Conservation (phyloP, 2,888 invertebrate genomes). For the Lypha dubia region DNA sequence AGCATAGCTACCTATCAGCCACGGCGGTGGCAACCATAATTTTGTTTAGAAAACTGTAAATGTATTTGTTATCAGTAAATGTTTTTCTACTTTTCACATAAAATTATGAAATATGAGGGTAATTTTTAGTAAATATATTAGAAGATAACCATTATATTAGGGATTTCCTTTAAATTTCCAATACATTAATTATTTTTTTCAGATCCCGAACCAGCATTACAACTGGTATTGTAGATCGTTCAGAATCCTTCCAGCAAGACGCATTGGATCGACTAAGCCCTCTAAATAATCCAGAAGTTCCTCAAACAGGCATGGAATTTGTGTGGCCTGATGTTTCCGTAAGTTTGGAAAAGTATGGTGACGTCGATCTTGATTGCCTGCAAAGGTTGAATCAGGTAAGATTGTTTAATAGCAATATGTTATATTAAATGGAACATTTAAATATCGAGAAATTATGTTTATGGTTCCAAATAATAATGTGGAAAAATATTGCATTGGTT, state of each 20-base stretch:
- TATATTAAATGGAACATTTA: neutral
- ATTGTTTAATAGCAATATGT: neutral
- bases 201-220: conserved; percentile 86
- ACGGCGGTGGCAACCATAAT: too few relatives aligned
- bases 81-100: too few relatives aligned
- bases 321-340: conserved; percentile 81
- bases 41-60: too few relatives aligned
- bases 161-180: too few relatives aligned
- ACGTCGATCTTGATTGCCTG: conserved; percentile 81
- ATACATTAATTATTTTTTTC: neutral
- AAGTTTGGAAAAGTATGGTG: conserved; percentile 83
- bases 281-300: conserved; percentile 80
- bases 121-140: too few relatives aligned
- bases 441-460: too few relatives aligned
- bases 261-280: conserved; percentile 82
- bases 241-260: conserved; percentile 82
- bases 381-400: conserved; percentile 80
- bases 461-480: too few relatives aligned
- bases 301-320: conserved; percentile 76
- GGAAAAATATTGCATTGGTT: too few relatives aligned
- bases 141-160: too few relatives aligned
- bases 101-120: too few relatives aligned
- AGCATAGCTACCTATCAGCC: too few relatives aligned
- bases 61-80: too few relatives aligned
- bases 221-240: conserved; percentile 85